Percentiles rank a stretch among this genome's conserved stretches.
These are phyloP conservation scores for Mayetiola destructor DNA, from an alignment of 2,888 invertebrate genomes.

Conservation along the genomic window DNA sequence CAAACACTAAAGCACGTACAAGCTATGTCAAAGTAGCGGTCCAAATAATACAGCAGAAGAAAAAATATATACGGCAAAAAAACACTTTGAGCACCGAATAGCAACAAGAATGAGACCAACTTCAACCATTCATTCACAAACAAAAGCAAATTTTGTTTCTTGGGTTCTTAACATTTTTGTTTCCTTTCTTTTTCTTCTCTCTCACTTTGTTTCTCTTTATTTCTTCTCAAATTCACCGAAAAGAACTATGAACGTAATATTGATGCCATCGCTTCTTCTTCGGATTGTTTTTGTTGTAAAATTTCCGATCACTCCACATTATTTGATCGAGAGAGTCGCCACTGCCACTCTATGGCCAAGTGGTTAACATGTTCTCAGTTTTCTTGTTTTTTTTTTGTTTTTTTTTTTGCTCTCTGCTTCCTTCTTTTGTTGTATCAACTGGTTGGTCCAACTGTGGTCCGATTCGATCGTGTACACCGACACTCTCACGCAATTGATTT, in stretches of 20 bases:
- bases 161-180: too few relatives aligned
- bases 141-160: constrained; percentile 75
- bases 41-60: constrained; percentile 83
- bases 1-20: neutral
- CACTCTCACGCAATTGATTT: too few relatives aligned
- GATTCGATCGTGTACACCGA: too few relatives aligned
- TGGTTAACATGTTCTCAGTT: neutral
- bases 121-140: constrained; percentile 78
- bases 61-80: constrained; percentile 84
- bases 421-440: neutral
- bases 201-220: too few relatives aligned
- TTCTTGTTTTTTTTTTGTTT: neutral
- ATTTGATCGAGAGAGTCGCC: neutral
- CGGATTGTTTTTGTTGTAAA: too few relatives aligned
- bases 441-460: neutral
- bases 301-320: too few relatives aligned
- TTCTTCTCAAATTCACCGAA: too few relatives aligned
- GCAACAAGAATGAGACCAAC: constrained; percentile 88
- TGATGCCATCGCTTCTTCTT: too few relatives aligned
- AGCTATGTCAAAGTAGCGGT: constrained; percentile 46
- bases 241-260: too few relatives aligned
- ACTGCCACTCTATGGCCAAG: neutral
- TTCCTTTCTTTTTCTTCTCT: too few relatives aligned
- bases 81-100: constrained; percentile 86
- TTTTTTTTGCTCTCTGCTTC: neutral